Percentiles rank a stretch among this genome's conserved stretches.
These are phyloP conservation scores for Hymenopus coronatus DNA, from an alignment of 2,888 invertebrate species.

Conservation along the genomic window DNA sequence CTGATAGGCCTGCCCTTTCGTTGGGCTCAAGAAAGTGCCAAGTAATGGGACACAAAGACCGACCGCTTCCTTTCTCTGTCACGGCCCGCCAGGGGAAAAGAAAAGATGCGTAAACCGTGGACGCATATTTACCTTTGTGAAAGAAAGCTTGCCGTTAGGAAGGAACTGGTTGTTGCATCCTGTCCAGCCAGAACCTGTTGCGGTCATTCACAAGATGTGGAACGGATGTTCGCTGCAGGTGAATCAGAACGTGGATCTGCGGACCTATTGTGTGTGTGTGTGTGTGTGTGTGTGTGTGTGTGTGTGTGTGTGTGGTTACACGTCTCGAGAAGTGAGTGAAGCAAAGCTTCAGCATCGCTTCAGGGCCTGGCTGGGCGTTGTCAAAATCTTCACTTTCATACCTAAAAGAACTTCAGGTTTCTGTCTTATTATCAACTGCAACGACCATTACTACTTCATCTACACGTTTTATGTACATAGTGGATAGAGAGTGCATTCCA, in stretches of 20 bases:
- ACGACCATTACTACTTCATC: too few relatives aligned
- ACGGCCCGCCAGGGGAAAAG: not conserved
- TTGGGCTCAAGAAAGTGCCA: not conserved
- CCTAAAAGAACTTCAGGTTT: too few relatives aligned
- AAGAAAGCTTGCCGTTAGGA: not conserved
- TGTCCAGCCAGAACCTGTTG: not conserved
- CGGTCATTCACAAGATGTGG: not conserved
- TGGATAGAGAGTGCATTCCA: too few relatives aligned
- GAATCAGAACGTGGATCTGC: not conserved
- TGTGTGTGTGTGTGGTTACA: not conserved
- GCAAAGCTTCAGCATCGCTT: too few relatives aligned
- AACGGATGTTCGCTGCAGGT: not conserved
- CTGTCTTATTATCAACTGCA: too few relatives aligned
- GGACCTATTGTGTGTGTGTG: not conserved
- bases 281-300: not conserved
- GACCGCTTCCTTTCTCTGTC: too few relatives aligned
- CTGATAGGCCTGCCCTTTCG: too few relatives aligned
- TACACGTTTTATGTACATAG: too few relatives aligned
- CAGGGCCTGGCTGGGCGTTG: too few relatives aligned
- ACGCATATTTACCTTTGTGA: not conserved
- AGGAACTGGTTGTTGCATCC: not conserved
- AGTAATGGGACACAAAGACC: not conserved
- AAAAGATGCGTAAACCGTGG: not conserved
- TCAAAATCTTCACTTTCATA: too few relatives aligned
- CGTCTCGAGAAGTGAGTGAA: too few relatives aligned